Evolutionary conservation across 2,888 invertebrate species (phyloP), one percentile per base, ranked within the genome.

Genomic region (Carpatolechia fugitivella): DNA sequence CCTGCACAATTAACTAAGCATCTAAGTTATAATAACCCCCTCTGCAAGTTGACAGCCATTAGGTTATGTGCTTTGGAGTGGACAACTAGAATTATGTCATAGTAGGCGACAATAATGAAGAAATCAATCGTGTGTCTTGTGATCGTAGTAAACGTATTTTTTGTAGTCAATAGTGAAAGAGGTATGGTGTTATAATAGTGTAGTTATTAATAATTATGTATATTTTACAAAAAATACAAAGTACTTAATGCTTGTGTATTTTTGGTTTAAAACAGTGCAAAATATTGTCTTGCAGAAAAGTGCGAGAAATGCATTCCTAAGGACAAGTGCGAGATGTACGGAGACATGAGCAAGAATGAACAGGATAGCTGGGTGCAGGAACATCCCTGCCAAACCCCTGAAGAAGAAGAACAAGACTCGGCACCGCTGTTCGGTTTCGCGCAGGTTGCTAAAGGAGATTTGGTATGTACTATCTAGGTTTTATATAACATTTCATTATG

Each of bases 231-330:
- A n/a, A n/a, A n/a, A n/a, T n/a, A n/a, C n/a, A n/a, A n/a, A n/a
- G n/a, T n/a, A n/a, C n/a, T n/a, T n/a, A n/a, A n/a, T n/a, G 38
- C 5, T 6, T 50, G 14, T 24, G 14, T 50, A n/a, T 24, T 24
- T 24, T 24, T 24, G 3, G 6, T 24, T 6, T 24, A 24, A 24
- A 24, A 24, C 24, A 6, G 3, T 24, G 3, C 6, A 24, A n/a
- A 33, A 11, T 10, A 8, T 5, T 8, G 47, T 46, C 31, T 69
- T 72, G 8, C 68, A 85, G 86, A 72, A 20, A 36, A 65, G 35
- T 88, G 88, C 65, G 65, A 75, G 30, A 69, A 66, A 57, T 88
- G 88, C 58, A 63, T 80, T 0, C 68, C 62, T 2, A 57, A 63
- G 40, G 72, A 78, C 30, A 64, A 78, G 35, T 88, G 88, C 57